Base-by-base conservation (phyloP, 2,888 invertebrate species). In the Chloromyia formosa region DNA sequence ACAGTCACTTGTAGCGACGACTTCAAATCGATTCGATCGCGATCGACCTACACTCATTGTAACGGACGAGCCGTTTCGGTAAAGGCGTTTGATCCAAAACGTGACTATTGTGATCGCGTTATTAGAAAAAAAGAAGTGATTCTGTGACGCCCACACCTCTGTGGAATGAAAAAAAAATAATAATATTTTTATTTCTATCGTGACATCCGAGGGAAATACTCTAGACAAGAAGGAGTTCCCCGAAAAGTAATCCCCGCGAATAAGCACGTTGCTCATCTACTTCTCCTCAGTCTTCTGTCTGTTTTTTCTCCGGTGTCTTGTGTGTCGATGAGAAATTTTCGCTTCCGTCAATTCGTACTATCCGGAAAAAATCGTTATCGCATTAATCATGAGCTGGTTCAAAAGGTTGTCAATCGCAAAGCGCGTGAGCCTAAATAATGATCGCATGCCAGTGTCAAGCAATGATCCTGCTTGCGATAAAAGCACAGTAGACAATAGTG, bases 361-460 rank as follows among this genome's bases (percentile, higher is more conserved):
- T 88, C 90, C 87, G 89, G 89, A 78, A 87, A 86, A 82, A 90
- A 89, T 88, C 89, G 89, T 86, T 86, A 82, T 81, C 86, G 83
- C 71, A 89, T 89, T 79, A 84, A 87, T 80, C 86, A 90, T 89
- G 90, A 89, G 85, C 82, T 90, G 89, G 89, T 89, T 88, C 89
- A 90, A 83, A 90, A 90, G 85, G 86, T 88, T 87, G 88, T 90
- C 86, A 86, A 86, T 76, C 86, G 87, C 81, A 88, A 88, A 82
- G 83, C 85, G 78, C 86, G 88, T 74, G 88, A 89, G 81, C 83
- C 86, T 40, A 80, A 80, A 77, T 81, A 81, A 78, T 56, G 56
- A 35, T 54, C 0, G 4, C 5, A 20, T 16, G 18, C 56, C 10
- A 18, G 20, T 20, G 20, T 18, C 56, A 20, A 56, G 22, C 49